Base-by-base conservation (phyloP, 2,888 invertebrate genomes). In the Orchestes rusci region DNA sequence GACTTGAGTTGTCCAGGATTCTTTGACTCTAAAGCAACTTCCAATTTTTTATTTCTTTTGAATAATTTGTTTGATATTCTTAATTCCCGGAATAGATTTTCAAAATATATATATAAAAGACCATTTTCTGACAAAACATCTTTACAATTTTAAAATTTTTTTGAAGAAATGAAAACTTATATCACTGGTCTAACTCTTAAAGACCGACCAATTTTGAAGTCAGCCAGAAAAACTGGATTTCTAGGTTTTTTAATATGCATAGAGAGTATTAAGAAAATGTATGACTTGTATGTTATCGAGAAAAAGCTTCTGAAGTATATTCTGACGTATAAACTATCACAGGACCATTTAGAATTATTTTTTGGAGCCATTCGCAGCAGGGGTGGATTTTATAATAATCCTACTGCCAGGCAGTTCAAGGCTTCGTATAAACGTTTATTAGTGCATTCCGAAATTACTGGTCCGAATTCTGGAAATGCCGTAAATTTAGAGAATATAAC, bases 261-360 rank as follows among this genome's bases (percentile, higher is more conserved):
- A 16, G 4, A 16, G 13, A 37, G 30, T 37, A 33, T 38, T 42
- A 18, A n/a, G n/a, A n/a, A n/a, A n/a, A n/a, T n/a, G n/a, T n/a
- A n/a, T n/a, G 16, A 30, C 15, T 29, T 36, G 3, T 15, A 30
- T n/a, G 29, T 36, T 16, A n/a, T n/a, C n/a, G 10, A 19, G 12
- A 34, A 10, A 5, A 23, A 36, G 7, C 13, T 19, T 13, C 31
- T 44, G 16, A 15, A 44, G 16, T 44, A 33, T 34, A 28, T 44
- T 16, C 39, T 39, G 17, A 39, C 33, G 10, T 44, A 39, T 18
- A 44, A 39, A 31, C 19, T 39, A 10, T 34, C 39, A 10, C 50
- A 52, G 31, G 55, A 53, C 28, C 44, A 49, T 17, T 16, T 55
- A n/a, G 55, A 53, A 37, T 50, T 45, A 19, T 53, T 55, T 39